A percentile compares a stretch with the other conserved stretches of the same genome.
phyloP scores from a whole-genome alignment of 2,113 vertebrate genomes.

The Crocuta crocuta region DNA sequence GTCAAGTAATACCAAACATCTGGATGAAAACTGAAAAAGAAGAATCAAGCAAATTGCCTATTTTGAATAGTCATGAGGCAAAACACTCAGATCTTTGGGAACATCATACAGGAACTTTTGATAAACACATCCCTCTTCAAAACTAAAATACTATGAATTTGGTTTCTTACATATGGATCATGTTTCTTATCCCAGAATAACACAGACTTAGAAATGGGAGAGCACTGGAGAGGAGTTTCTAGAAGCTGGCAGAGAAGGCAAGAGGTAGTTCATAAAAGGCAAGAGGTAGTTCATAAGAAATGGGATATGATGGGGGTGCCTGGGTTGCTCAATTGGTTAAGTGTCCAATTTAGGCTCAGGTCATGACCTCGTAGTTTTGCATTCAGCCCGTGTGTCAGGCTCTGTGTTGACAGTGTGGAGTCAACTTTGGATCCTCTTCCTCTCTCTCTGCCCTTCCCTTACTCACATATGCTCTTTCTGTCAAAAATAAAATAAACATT shows the following conservation, averaged over 20 bases:
- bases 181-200: not conserved
- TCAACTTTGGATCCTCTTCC: no score
- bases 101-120: slow-evolving; percentile 10
- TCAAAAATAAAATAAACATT: no score
- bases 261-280: not conserved
- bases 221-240: accelerated
- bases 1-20: slow-evolving; percentile 45
- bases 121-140: not conserved
- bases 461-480: no score
- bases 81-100: slow-evolving; percentile 16
- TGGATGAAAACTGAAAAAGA: not conserved
- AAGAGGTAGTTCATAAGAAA: not conserved
- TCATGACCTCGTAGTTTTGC: no score
- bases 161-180: slow-evolving; percentile 16
- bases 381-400: no score
- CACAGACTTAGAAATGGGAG: not conserved
- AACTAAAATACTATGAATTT: slow-evolving; percentile 34
- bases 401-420: no score
- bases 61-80: not conserved
- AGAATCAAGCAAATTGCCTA: not conserved
- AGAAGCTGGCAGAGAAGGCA: not conserved
- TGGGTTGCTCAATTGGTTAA: no score
- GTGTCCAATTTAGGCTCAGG: no score
- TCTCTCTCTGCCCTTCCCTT: no score
- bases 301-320: not conserved